These are phyloP conservation scores for Myrmophylax atrothorax DNA, from an alignment of 2,113 vertebrate species.

Conservation along the genomic window DNA sequence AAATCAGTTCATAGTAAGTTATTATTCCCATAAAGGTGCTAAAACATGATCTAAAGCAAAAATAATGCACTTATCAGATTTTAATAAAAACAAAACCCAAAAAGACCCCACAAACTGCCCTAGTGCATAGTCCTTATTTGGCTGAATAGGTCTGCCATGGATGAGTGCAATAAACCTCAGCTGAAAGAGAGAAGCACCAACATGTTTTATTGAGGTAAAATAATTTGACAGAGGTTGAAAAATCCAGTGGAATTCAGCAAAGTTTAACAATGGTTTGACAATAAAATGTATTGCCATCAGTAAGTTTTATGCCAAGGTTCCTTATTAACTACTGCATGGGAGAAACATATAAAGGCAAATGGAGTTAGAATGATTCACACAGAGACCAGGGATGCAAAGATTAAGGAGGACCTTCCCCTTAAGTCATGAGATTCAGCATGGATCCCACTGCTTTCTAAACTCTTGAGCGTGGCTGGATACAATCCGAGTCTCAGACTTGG, in stretches of 20 bases:
- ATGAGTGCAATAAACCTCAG: background rate
- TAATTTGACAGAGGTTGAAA: background rate
- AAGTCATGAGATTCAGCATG: background rate
- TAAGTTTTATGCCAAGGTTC: background rate
- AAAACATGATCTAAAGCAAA: background rate
- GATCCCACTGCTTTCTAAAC: background rate
- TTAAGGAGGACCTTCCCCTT: background rate
- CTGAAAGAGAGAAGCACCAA: background rate
- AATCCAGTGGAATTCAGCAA: background rate
- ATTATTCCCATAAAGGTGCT: background rate
- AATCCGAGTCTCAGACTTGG: background rate
- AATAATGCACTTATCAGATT: background rate
- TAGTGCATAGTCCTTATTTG: background rate
- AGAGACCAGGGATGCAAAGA: background rate
- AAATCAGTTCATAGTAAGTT: background rate
- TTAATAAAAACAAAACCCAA: background rate
- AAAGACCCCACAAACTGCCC: background rate
- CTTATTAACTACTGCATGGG: background rate
- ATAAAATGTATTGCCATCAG: background rate
- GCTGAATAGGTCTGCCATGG: background rate
- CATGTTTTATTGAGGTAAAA: background rate
- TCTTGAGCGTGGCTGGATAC: background rate
- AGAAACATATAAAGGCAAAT: background rate
- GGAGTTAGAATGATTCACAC: background rate
- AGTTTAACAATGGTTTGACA: background rate